A percentile compares a stretch with the other conserved stretches of the same genome.
Conservation (phyloP, 1,140 invertebrate genomes). For the Acromyrmex echinatior region DNA sequence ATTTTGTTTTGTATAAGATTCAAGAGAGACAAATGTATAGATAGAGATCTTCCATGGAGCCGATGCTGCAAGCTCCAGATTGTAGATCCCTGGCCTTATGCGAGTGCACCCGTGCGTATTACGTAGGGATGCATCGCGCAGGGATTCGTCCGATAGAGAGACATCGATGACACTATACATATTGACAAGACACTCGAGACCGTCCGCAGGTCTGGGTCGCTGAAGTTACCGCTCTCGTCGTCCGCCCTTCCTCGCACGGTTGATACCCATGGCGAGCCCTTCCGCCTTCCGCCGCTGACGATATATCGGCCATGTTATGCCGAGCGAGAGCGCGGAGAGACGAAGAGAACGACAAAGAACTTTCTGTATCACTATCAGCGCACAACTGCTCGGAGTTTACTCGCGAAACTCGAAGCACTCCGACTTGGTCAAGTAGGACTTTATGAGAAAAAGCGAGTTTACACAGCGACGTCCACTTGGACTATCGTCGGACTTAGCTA, state of each 20-base stretch:
- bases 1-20: neutral
- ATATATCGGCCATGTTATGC: conserved; percentile 33
- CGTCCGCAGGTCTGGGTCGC: conserved; percentile 76
- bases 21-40: neutral
- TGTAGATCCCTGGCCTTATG: conserved; percentile 23
- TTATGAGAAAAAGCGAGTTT: conserved; percentile 46
- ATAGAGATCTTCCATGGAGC: conserved; percentile 11
- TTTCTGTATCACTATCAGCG: conserved; percentile 48
- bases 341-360: conserved; percentile 35
- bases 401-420: conserved; percentile 32
- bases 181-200: conserved; percentile 85
- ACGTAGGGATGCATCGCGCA: conserved; percentile 65
- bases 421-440: conserved; percentile 43
- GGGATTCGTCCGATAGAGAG: conserved; percentile 81
- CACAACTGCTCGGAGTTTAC: conserved; percentile 39
- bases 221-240: conserved; percentile 44
- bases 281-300: neutral
- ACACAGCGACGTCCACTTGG: conserved; percentile 21
- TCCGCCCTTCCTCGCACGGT: conserved; percentile 51
- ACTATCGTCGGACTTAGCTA: neutral
- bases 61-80: conserved; percentile 17
- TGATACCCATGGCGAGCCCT: conserved; percentile 39
- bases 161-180: conserved; percentile 86
- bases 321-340: conserved; percentile 13
- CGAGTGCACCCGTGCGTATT: conserved; percentile 47